Evolutionary conservation across 2,888 invertebrate species (phyloP), one percentile per base, ranked within the genome.

Genomic region (Eupithecia vulgata): DNA sequence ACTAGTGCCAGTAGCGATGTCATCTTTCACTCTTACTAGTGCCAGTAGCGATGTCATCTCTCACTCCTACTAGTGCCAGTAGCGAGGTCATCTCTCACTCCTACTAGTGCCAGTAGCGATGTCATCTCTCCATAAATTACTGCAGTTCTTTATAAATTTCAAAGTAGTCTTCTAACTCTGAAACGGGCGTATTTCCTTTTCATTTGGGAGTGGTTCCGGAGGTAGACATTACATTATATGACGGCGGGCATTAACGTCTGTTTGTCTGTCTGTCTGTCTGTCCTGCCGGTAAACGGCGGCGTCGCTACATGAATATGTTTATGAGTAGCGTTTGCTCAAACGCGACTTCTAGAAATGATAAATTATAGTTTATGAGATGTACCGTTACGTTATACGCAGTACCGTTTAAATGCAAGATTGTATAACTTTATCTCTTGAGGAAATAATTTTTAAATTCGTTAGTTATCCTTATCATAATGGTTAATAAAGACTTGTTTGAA

Each of bases 161-260:
- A 73, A 75, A 73, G 72, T 62, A 72, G 71, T 76, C 79, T 62
- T 80, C 77, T 76, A 79, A 75, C 72, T 71, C 76, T 75, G 71
- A 80, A 80, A 81, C 77, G 82, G 82, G 80, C 80, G 79, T 81
- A 84, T 83, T 84, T 86, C 85, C 82, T 82, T 81, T 76, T 77
- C 81, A 80, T 83, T 86, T 84, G 84, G 81, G 83, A 87, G 84
- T 83, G 82, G 81, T 85, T 86, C 85, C 85, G 85, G 81, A 82
- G 79, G 83, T 81, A 81, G n/a, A n/a, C n/a, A 84, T 86, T 85
- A 87, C 86, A 81, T 86, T 85, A 86, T 84, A 85, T 82, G 82
- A 81, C 79, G 83, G 80, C 81, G 80, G 83, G 76, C 69, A 77
- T 78, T 77, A 76, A 75, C 75, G 78, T 78, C 79, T n/a, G n/a